Evolutionary conservation across 2,113 vertebrate species (phyloP).

Genomic region (Pelmatolapia mariae): DNA sequence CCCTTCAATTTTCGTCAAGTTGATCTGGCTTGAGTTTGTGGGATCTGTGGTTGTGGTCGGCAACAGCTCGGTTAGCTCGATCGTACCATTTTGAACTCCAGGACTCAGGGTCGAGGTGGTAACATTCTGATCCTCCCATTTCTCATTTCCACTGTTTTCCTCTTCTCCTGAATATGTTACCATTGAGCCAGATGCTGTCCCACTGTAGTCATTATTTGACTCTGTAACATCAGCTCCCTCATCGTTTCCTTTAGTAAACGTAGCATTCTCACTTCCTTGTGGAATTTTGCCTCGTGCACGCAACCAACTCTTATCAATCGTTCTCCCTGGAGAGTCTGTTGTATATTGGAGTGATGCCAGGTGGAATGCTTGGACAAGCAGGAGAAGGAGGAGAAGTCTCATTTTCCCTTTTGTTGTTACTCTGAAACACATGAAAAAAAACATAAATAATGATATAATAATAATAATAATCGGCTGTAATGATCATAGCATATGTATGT

Average conservation of each 20-base stretch:
- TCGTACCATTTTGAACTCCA: background rate
- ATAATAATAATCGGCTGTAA: background rate
- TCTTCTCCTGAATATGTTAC: background rate
- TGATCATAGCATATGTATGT: background rate
- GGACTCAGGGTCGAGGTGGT: background rate
- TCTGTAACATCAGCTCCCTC: background rate
- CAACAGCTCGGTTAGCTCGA: background rate
- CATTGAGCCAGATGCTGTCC: background rate
- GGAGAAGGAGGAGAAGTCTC: slow-evolving; percentile 34
- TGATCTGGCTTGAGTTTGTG: background rate
- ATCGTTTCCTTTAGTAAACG: background rate
- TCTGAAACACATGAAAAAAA: slow-evolving; percentile 34
- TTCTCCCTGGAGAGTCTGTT: slow-evolving; percentile 4
- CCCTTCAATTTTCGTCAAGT: background rate
- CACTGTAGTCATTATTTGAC: background rate
- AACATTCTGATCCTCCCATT: background rate
- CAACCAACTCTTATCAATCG: slow-evolving; percentile 32
- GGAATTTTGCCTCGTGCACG: background rate
- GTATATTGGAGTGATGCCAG: slow-evolving; percentile 4
- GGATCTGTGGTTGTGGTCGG: background rate
- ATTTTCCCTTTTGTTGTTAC: slow-evolving; percentile 18
- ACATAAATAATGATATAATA: background rate
- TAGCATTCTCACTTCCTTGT: background rate
- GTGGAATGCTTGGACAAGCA: slow-evolving; percentile 47
- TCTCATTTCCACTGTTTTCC: background rate